Base-by-base conservation (phyloP, 2,113 vertebrate genomes). In the Chlamydotis undulata region DNA sequence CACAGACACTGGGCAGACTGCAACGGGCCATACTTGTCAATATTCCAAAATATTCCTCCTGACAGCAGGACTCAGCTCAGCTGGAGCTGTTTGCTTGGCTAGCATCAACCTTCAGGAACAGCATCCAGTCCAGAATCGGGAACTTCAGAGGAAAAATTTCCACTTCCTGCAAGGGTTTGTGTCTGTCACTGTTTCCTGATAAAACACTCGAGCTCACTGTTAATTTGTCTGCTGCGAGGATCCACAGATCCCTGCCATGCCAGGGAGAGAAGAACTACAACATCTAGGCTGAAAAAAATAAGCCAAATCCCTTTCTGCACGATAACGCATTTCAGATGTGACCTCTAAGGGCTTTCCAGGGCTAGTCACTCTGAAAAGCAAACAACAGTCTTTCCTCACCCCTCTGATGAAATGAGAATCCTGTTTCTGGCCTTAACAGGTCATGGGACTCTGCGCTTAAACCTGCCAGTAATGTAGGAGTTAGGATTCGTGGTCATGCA, bases 21-120 rank as follows among this genome's bases (percentile, higher is more conserved):
- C 14, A 15, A 11, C 0, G 2, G 26, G 35, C 68, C 9, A 0
- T 16, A 16, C 21, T 33, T 1, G 0, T 8, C 21, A 18, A 52
- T 14, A 13, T 41, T 29, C 57, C 52, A 37, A 80, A 83, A 33
- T 18, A 52, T 18, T 67, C 52, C 55, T 59, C n/a, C 47, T 16
- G 17, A 1, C 67, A 49, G 37, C 61, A 67, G 73, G 37, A 18
- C 33, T 49, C 1, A 1, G 26, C 31, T 23, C 3, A 2, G 25
- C 65, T 29, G 79, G 33, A 78, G 35, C 45, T 12, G 50, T 13
- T 35, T 31, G 25, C 65, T 0, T 3, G 8, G 31, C 25, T 29
- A 37, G 5, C 52, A 55, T 28, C 67, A 33, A 14, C 5, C 79
- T 68, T 26, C 50, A 35, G 26, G 39, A 52, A n/a, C 0, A 1